Base-by-base conservation (phyloP, 2,888 invertebrate species). In the Cryptocheilus praepositus region DNA sequence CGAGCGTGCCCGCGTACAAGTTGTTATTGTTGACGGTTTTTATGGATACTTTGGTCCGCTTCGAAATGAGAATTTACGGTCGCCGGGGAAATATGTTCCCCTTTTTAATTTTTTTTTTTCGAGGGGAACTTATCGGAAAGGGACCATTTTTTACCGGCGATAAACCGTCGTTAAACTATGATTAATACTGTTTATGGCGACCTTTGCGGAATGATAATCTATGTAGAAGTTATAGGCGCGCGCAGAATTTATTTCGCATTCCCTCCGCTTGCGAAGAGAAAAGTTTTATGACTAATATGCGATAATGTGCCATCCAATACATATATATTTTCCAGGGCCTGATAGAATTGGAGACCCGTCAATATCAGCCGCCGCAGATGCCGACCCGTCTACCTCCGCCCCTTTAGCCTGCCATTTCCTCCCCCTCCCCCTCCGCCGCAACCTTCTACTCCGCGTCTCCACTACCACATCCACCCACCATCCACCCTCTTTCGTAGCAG, bases 271-370 rank as follows among this genome's bases (percentile, higher is more conserved):
- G 22, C 28, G 44, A 65, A 61, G 65, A 69, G 77, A 76, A 82
- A 85, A 83, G 79, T 85, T 85, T 83, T 79, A 82, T 81, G 82
- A 83, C 84, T 83, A 84, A 85, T 83, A 83, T 81, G 80, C 82
- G 83, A 83, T 83, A 85, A 84, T 85, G 83, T 76, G 82, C 80
- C 74, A 83, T 82, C 79, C 82, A 79, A 80, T 82, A 80, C 79
- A 80, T 81, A 81, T 81, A 76, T 82, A 74, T 76, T 73, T 77
- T 57, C 66, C 44, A 46, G 73, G 79, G 74, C 67, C 74, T 74
- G 81, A 83, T 81, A 83, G 77, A 83, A 83, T 82, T 80, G 83
- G 81, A 80, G 80, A 84, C 71, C 83, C 84, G 84, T 84, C 85
- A 83, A 83, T 84, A 81, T 69, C 85, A 85, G 79, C 80, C 81